Conservation (phyloP, 2,888 invertebrate species). For the Drosophila anomelani region DNA sequence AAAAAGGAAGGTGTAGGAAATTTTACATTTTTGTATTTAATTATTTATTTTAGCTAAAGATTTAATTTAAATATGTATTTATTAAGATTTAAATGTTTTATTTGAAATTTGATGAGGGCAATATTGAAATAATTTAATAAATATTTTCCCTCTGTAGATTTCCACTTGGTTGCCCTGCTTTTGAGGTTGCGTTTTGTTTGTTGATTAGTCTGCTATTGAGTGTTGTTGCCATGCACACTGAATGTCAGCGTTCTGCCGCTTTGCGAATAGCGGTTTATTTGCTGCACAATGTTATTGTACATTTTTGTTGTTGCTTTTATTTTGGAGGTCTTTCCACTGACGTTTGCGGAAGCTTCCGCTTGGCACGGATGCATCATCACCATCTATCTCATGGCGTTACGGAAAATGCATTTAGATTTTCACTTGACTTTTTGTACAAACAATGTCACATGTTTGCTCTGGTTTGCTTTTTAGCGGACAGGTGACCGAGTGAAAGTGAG, state of each 20-base stretch:
- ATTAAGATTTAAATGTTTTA: no score
- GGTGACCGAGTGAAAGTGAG: slow-evolving; percentile 22
- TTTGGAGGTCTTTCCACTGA: slow-evolving; percentile 55
- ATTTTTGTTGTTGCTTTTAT: slow-evolving; percentile 21
- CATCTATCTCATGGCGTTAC: slow-evolving; percentile 32
- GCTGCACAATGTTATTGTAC: slow-evolving; percentile 5
- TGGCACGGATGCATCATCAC: slow-evolving; percentile 40
- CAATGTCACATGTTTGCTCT: slow-evolving; percentile 38
- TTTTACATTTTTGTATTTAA: no score
- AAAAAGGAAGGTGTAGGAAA: neutral
- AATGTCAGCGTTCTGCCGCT: slow-evolving; percentile 51
- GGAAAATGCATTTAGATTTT: slow-evolving; percentile 21
- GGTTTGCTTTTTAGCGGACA: neutral
- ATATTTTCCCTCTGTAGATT: slow-evolving; percentile 4
- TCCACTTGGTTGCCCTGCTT: slow-evolving; percentile 36
- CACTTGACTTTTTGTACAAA: slow-evolving; percentile 12
- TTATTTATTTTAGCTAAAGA: no score
- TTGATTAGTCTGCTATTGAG: slow-evolving; percentile 71
- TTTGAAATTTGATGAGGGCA: no score
- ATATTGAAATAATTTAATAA: neutral
- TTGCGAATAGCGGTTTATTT: slow-evolving; percentile 46
- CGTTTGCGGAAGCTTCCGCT: slow-evolving; percentile 66
- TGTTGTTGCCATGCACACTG: slow-evolving; percentile 45
- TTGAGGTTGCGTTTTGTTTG: slow-evolving; percentile 63
- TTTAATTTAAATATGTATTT: no score